Evolutionary conservation across 1,140 invertebrate genomes (phyloP), one percentile per base, ranked within the genome.

Genomic region (Hylaeus anthracinus): DNA sequence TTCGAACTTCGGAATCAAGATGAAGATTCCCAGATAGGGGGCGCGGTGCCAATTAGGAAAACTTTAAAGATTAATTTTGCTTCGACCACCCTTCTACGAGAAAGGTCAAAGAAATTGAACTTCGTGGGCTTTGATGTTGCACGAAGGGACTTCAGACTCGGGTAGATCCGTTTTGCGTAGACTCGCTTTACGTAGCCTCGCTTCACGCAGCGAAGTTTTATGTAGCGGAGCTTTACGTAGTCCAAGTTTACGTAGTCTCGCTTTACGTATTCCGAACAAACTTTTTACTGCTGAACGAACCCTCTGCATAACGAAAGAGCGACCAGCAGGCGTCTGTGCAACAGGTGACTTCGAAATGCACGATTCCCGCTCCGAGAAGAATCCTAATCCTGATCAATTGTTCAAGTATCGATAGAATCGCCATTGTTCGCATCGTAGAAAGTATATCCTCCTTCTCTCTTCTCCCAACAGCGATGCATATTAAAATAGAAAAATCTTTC

Each of bases 311-410:
- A 55, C 58, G 53, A 61, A 61, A 37, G 76, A 63, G 48, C 63
- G 53, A 26, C 3, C n/a, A 43, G 15, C 69, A 8, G 39, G 56
- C 60, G 45, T 63, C 60, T 58, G 63, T 41, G 76, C 76, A 79
- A 79, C 76, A 79, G 76, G 76, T 79, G 76, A 79, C 66, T 77
- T 56, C 43, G 43, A 51, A 70, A 77, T 43, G 66, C 75, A 48
- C 66, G 15, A 14, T 15, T 51, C 26, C 56, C n/a, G 10, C 48
- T n/a, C 12, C 58, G 55, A 56, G 58, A 45, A 51, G 55, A 48
- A 64, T 48, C 6, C 45, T 10, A 48, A 64, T 48, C 6, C 45
- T 10, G 15, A n/a, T 9, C 12, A 45, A 15, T 12, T 37, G 56
- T 58, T 58, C 56, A n/a, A 58, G 15, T 26, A 75, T 55, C 10